Percentiles rank a stretch among this genome's conserved stretches.
Evolutionary conservation across 2,888 invertebrate genomes (phyloP).

Genomic region (Axea sp.): DNA sequence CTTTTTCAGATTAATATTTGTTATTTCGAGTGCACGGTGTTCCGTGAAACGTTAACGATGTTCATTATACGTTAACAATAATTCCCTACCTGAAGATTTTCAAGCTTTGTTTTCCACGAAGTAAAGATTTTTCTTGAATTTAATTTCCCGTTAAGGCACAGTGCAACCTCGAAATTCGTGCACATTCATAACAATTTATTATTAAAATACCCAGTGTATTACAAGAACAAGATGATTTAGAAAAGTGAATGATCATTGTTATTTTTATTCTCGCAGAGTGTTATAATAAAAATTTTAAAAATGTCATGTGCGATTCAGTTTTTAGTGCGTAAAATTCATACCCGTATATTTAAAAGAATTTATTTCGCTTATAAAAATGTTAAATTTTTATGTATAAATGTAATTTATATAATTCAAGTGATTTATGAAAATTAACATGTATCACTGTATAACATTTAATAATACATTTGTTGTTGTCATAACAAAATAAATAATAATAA

Average conservation of each 20-base stretch:
- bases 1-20: conserved; percentile 44
- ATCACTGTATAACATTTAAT: too few species aligned
- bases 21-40: conserved; percentile 12
- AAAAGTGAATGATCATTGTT: conserved; percentile 2
- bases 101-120: conserved; percentile 23
- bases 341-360: too few species aligned
- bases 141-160: conserved; percentile 37
- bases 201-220: conserved; percentile 20
- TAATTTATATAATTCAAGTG: too few species aligned
- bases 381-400: too few species aligned
- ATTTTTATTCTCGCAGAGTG: too few species aligned
- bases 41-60: conserved; percentile 29
- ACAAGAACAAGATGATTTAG: conserved; percentile 1
- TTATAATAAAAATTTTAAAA: too few species aligned
- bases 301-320: too few species aligned
- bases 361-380: too few species aligned
- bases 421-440: too few species aligned
- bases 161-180: conserved; percentile 13
- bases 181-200: conserved; percentile 23
- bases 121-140: conserved; percentile 29
- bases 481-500: too few species aligned
- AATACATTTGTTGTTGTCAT: too few species aligned
- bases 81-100: conserved; percentile 25
- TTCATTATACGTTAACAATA: conserved; percentile 40
- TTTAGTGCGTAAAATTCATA: too few species aligned